A percentile compares a stretch with the other conserved stretches of the same genome.
Evolutionary conservation across 1,140 invertebrate species (phyloP).

Genomic region (Sarcophaga bullata): DNA sequence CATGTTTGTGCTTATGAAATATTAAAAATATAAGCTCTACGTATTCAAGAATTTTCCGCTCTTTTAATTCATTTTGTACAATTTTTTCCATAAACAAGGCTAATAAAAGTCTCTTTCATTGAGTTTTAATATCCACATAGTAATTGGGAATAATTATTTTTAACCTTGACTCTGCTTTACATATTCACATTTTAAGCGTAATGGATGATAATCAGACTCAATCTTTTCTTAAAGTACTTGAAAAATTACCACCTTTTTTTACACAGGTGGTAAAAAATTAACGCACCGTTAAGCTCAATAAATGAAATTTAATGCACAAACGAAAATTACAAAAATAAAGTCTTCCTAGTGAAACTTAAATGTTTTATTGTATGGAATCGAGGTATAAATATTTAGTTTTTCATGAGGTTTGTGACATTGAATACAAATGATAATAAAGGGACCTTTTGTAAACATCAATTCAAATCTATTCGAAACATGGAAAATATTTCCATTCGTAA

Average conservation of each 20-base stretch:
- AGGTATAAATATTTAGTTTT: too few relatives aligned
- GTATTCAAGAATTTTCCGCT: too few relatives aligned
- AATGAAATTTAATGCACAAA: constrained; percentile 34
- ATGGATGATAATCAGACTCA: not conserved
- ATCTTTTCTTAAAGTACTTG: constrained; percentile 10
- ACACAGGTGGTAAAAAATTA: constrained; percentile 34
- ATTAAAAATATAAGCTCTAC: too few relatives aligned
- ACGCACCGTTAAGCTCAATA: constrained; percentile 39
- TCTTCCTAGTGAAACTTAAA: too few relatives aligned
- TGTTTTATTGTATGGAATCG: too few relatives aligned
- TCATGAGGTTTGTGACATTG: too few relatives aligned
- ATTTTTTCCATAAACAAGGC: not conserved
- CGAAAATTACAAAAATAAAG: too few relatives aligned
- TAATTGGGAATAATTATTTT: not conserved
- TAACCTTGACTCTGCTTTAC: constrained; percentile 35
- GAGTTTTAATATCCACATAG: not conserved
- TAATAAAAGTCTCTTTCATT: not conserved
- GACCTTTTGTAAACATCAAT: too few relatives aligned
- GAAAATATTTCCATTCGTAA: too few relatives aligned
- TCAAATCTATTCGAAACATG: too few relatives aligned
- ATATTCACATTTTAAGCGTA: not conserved
- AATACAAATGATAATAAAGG: not conserved
- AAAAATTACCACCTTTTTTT: constrained; percentile 34
- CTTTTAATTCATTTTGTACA: too few relatives aligned
- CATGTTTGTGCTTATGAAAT: too few relatives aligned